Base-by-base conservation (phyloP, 2,113 vertebrate genomes). In the Alethe castanea region DNA sequence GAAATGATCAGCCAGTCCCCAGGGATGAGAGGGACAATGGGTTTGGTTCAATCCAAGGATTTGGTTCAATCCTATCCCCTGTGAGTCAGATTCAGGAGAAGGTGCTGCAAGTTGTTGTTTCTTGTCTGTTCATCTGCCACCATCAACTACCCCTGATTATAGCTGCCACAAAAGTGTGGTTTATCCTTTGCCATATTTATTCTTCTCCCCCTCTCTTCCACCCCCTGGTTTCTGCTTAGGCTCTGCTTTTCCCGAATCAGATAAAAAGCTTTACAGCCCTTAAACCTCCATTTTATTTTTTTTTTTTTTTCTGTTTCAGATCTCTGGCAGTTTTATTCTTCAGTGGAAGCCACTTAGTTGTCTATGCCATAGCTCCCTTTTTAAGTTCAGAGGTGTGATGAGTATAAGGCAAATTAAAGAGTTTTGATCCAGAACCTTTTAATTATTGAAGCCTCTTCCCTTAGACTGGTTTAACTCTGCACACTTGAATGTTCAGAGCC, bases 91-190 rank as follows among this genome's bases (percentile, higher is more conserved):
- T 54, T 86, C 3, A 2, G 64, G 86, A 81, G 61, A 83, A 31
- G 65, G 48, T 66, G 69, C 73, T 80, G 69, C 29, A 42, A n/a
- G 52, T 45, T 74, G 42, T 61, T 50, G 8, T 50, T 45, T 88
- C 12, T 11, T 84, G 45, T 60, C 69, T 91, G 19, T 44, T 82
- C 60, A 25, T 52, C 23, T 33, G 7, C 66, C 59, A 2, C 38
- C 54, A 38, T 13, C 64, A 47, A 2, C 38, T 38, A 1, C 19
- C 54, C 50, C 60, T 54, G 12, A 2, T 6, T 20, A 2, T 0
- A 38, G 33, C 19, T 54, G 50, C 59, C 79, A 18, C 35, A 19
- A 10, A 81, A 12, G 12, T 26, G 23, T 40, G 38, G 35, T 64
- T 95, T 90, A 16, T 47, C 56, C 76, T 81, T 60, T 67, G 28